These are phyloP conservation scores for Caenorhabditis panamensis DNA, from an alignment of 2,888 invertebrate species.

Conservation along the genomic window DNA sequence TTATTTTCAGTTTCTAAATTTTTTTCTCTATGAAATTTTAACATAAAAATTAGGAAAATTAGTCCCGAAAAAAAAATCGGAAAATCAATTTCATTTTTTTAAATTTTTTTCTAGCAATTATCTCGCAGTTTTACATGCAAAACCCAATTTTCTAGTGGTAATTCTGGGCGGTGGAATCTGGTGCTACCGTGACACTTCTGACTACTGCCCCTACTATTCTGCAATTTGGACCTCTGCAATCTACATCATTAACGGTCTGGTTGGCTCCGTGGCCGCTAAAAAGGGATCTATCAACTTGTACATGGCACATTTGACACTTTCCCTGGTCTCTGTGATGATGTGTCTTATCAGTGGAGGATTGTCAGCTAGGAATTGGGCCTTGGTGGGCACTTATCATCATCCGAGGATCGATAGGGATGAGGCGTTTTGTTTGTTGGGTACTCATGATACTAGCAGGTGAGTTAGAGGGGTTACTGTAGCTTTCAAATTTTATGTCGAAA, in stretches of 20 bases:
- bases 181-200: slow-evolving; percentile 78
- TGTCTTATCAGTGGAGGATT: slow-evolving; percentile 75
- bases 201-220: slow-evolving; percentile 81
- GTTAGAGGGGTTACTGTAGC: too few species aligned
- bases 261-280: slow-evolving; percentile 71
- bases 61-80: too few species aligned
- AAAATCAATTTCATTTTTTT: too few species aligned
- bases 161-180: slow-evolving; percentile 78
- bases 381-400: slow-evolving; percentile 77
- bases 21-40: too few species aligned
- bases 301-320: slow-evolving; percentile 79
- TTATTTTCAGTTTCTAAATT: too few species aligned
- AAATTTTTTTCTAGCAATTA: too few species aligned
- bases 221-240: slow-evolving; percentile 79
- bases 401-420: slow-evolving; percentile 75
- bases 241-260: slow-evolving; percentile 73
- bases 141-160: slow-evolving; percentile 68
- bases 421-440: slow-evolving; percentile 78
- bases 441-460: slow-evolving; percentile 75
- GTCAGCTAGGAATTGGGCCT: slow-evolving; percentile 74
- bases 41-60: too few species aligned
- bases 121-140: too few species aligned
- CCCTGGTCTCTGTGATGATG: slow-evolving; percentile 77
- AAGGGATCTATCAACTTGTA: slow-evolving; percentile 75
- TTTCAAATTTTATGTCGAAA: too few species aligned